Evolutionary conservation across 2,888 invertebrate genomes (phyloP), one percentile per base, ranked within the genome.

Genomic region (Dryomyza anilis): DNA sequence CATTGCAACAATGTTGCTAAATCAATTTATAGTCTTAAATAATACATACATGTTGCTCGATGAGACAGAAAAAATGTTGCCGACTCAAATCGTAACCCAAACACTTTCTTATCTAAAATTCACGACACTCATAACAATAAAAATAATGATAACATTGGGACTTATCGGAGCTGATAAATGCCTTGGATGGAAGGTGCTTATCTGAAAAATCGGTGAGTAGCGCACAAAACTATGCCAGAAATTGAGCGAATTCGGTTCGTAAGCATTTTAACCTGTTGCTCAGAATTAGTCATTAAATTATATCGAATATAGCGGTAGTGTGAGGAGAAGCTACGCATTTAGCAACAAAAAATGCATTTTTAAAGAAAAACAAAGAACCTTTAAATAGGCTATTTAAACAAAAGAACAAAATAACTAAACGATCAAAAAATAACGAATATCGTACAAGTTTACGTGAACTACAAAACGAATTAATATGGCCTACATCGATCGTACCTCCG

Each of bases 251-350:
- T 57, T 16, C 30, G 43, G 46, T 19, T 53, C 46, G 46, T 10
- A 30, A 16, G 55, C 33, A 30, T 65, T 58, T 65, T 53, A 65
- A 67, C 67, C 65, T 67, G 67, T 19, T 16, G 14, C n/a, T 4
- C n/a, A 43, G 33, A 12, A 46, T 55, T 65, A 67, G 65, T 67
- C 67, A 67, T 52, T 65, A 48, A n/a, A 16, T 25, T 27, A 55
- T 60, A 57, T 62, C 67, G 67, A 64, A 53, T 62, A 67, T 45
- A 52, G 50, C 8, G 12, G 50, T 52, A 27, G 50, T 27, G n/a
- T n/a, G n/a, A n/a, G n/a, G n/a, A n/a, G n/a, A n/a, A n/a, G n/a
- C n/a, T n/a, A n/a, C n/a, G n/a, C n/a, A n/a, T n/a, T n/a, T n/a
- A n/a, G n/a, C n/a, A n/a, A n/a, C n/a, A n/a, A n/a, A n/a, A n/a